Conservation (phyloP, 1,140 invertebrate genomes). For the Saccostrea echinata region DNA sequence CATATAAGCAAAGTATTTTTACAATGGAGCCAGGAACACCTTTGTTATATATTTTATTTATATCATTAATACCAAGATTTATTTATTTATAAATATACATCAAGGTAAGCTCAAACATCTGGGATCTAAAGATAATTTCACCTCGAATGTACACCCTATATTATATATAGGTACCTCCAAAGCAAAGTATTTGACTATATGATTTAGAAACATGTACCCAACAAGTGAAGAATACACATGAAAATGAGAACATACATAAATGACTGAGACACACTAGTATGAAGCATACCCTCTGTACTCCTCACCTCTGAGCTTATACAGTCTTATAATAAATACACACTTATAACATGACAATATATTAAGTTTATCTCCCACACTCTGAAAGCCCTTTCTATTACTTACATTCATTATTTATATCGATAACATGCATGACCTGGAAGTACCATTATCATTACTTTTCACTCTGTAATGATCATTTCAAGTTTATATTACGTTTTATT, state of each 20-base stretch:
- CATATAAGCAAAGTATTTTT: too few relatives aligned
- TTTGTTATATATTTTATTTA: background rate
- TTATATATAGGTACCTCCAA: background rate
- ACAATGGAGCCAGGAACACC: too few relatives aligned
- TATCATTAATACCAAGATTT: background rate
- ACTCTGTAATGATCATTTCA: too few relatives aligned
- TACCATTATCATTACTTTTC: too few relatives aligned
- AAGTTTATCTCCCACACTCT: background rate
- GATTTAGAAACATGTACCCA: background rate
- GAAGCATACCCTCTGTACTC: too few relatives aligned
- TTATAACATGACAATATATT: too few relatives aligned
- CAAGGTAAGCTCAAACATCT: background rate
- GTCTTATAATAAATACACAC: too few relatives aligned
- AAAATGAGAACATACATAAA: background rate
- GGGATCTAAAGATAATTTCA: background rate
- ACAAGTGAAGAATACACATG: background rate
- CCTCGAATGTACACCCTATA: background rate
- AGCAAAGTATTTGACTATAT: background rate
- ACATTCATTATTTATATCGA: background rate
- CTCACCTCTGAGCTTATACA: too few relatives aligned
- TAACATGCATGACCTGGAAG: too few relatives aligned
- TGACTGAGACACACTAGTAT: background rate
- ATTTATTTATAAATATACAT: background rate
- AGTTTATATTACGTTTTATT: too few relatives aligned
- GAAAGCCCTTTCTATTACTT: background rate